A percentile compares a stretch with the other conserved stretches of the same genome.
Evolutionary conservation across 64 coral and sea anemone species (phyloP).

Genomic region (Hydrozoanthus tunicans): DNA sequence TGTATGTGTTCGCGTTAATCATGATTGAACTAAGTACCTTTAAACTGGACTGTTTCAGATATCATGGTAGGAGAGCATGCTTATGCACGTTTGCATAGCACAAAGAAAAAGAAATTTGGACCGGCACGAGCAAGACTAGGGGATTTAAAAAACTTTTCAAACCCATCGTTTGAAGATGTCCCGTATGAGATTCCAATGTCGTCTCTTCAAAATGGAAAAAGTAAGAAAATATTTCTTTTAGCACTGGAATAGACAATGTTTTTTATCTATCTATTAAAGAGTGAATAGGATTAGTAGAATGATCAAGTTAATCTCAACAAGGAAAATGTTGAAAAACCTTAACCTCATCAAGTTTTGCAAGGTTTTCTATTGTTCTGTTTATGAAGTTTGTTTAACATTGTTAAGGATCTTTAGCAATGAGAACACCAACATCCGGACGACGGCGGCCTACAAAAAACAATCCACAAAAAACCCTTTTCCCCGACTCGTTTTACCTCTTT

Average conservation of each 20-base stretch:
- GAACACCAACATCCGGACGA: too few species aligned
- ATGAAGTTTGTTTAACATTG: too few species aligned
- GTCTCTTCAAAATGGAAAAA: neutral
- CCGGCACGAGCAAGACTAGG: neutral
- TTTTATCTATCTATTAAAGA: too few species aligned
- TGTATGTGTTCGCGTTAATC: neutral
- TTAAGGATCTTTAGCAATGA: too few species aligned
- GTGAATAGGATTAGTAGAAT: neutral
- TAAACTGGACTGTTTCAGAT: neutral
- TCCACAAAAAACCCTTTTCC: too few species aligned
- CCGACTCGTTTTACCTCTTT: too few species aligned
- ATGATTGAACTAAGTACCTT: neutral
- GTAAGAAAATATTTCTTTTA: neutral
- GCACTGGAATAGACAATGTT: too few species aligned
- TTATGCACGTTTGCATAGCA: slow-evolving; percentile 34
- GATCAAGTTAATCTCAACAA: neutral
- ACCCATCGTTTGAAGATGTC: neutral
- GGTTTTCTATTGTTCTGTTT: too few species aligned
- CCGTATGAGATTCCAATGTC: slow-evolving; percentile 43
- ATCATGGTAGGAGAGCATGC: slow-evolving; percentile 34
- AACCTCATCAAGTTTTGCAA: neutral
- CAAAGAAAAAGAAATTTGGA: slow-evolving; percentile 25
- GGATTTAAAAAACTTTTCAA: slow-evolving; percentile 32
- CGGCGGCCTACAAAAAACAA: too few species aligned
- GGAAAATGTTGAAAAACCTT: neutral